Percentiles rank a stretch among this genome's conserved stretches.
Conservation (phyloP, 1,140 invertebrate genomes). For the Brachionus calyciflorus region DNA sequence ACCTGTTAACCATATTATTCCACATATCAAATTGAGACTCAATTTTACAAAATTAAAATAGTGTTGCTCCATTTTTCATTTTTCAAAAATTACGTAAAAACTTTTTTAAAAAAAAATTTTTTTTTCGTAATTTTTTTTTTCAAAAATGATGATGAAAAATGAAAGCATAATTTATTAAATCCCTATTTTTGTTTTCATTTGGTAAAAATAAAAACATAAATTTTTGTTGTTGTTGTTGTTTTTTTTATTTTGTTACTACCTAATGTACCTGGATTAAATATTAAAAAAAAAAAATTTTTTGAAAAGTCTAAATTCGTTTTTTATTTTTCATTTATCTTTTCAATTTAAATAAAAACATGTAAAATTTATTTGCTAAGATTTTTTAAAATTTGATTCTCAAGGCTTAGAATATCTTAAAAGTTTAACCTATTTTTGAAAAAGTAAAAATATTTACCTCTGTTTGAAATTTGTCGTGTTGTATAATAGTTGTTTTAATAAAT, state of each 20-base stretch:
- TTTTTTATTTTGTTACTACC: too few species aligned
- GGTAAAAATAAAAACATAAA: too few species aligned
- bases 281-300: too few species aligned
- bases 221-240: too few species aligned
- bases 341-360: neutral
- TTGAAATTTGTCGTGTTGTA: slow-evolving; percentile 70
- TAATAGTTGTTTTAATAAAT: slow-evolving; percentile 70
- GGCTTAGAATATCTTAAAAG: neutral
- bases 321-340: too few species aligned
- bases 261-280: too few species aligned
- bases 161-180: slow-evolving; percentile 16
- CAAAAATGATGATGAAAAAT: neutral
- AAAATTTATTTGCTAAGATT: neutral
- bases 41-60: neutral
- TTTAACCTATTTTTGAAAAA: too few species aligned
- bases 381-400: neutral
- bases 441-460: slow-evolving; percentile 70
- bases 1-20: neutral
- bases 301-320: too few species aligned
- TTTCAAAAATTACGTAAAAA: neutral
- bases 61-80: neutral
- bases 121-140: neutral
- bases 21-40: neutral
- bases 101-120: neutral
- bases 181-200: too few species aligned